Evolutionary conservation across 1,140 invertebrate species (phyloP).

Genomic region (Euglossa dilemma): DNA sequence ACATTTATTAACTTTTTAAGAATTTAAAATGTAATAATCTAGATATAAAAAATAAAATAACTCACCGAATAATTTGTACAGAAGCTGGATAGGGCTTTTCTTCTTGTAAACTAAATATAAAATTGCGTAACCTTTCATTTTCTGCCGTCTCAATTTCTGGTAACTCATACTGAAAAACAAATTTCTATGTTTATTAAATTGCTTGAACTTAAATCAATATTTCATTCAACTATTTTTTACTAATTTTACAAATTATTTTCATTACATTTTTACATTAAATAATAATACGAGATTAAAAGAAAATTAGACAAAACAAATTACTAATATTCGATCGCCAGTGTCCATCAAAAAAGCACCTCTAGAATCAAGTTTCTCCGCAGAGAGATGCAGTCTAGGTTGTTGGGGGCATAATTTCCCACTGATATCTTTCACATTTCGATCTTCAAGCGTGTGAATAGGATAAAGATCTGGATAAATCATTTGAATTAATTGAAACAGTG

Average conservation of each 20-base stretch:
- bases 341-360: conserved; percentile 97
- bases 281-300: not conserved
- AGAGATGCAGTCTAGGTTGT: conserved; percentile 86
- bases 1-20: not conserved
- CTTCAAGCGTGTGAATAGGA: conserved; percentile 90
- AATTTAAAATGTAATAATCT: not conserved
- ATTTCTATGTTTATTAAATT: not conserved
- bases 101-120: conserved; percentile 93
- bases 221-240: too few species aligned
- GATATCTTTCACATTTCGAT: conserved; percentile 84
- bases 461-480: conserved; percentile 97
- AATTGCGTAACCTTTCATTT: conserved; percentile 90
- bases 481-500: conserved; percentile 91
- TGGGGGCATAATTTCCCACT: conserved; percentile 83
- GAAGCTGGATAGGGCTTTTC: conserved; percentile 90
- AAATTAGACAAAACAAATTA: not conserved
- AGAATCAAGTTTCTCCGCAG: conserved; percentile 90
- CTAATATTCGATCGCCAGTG: conserved; percentile 88
- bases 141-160: conserved; percentile 90
- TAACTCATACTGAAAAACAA: conserved; percentile 85
- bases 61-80: conserved; percentile 92
- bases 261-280: not conserved
- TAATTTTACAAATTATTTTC: not conserved
- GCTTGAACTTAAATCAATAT: too few species aligned
- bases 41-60: conserved; percentile 3